phyloP scores from a whole-genome alignment of 2,797 vertebrate species.

The Smutsia temminckii region DNA sequence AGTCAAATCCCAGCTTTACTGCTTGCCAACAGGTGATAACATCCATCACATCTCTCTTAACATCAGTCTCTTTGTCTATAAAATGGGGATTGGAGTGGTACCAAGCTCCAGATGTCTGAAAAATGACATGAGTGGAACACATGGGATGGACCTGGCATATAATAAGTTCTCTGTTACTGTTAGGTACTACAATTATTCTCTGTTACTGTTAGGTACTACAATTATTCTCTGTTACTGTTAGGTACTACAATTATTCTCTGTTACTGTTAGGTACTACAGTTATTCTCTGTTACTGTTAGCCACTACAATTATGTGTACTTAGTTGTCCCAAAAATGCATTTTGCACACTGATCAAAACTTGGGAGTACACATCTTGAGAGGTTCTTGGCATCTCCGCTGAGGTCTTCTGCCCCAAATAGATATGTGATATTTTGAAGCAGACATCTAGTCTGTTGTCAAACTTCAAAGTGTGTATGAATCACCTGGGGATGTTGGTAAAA shows the following conservation, averaged over 20 bases:
- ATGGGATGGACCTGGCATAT: neutral
- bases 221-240: too few species aligned
- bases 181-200: too few species aligned
- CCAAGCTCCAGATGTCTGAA: neutral
- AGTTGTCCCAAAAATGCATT: neutral
- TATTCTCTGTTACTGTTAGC: neutral
- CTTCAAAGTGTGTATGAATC: neutral
- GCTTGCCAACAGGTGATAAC: neutral
- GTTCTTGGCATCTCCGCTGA: neutral
- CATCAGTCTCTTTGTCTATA: neutral
- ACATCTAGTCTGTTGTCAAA: neutral
- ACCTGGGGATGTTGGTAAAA: neutral
- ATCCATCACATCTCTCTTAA: neutral
- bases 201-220: too few species aligned
- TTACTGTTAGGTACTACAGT: too few species aligned
- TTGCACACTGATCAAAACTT: neutral
- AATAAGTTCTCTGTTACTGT: neutral
- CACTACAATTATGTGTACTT: neutral
- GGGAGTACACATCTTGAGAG: neutral
- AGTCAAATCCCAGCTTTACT: neutral
- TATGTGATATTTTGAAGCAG: neutral
- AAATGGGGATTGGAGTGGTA: neutral
- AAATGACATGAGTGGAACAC: neutral
- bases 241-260: too few species aligned
- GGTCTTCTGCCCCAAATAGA: neutral